These are phyloP conservation scores for Tachina grossa DNA, from an alignment of 2,888 invertebrate species.

Conservation along the genomic window DNA sequence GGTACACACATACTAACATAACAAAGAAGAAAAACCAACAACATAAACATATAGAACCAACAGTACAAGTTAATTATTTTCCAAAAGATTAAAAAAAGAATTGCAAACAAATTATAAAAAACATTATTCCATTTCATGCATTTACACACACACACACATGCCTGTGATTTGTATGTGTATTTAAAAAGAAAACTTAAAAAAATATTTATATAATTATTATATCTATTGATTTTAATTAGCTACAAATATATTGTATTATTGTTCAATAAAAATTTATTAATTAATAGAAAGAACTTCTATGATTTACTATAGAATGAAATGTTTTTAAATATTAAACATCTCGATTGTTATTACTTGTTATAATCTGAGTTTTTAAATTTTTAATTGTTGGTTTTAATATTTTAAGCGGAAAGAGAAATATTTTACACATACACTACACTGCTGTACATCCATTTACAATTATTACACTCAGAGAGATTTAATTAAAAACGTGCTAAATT, in stretches of 20 bases:
- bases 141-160: conserved; percentile 50
- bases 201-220: conserved; percentile 33
- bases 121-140: conserved; percentile 60
- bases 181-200: conserved; percentile 6
- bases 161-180: conserved; percentile 64
- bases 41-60: conserved; percentile 67
- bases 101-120: conserved; percentile 27
- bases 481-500: neutral
- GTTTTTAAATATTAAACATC: conserved; percentile 61
- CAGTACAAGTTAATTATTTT: conserved; percentile 68
- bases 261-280: conserved; percentile 33
- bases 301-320: conserved; percentile 50
- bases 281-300: conserved; percentile 34
- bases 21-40: conserved; percentile 12
- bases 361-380: conserved; percentile 42
- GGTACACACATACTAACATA: conserved; percentile 24
- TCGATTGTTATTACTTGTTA: conserved; percentile 60
- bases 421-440: conserved; percentile 28
- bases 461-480: conserved; percentile 5
- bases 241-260: conserved; percentile 61
- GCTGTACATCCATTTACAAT: neutral
- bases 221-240: conserved; percentile 67
- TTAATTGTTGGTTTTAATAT: conserved; percentile 52
- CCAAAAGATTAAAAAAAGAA: conserved; percentile 28
- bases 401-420: neutral